Evolutionary conservation across 2,888 invertebrate species (phyloP).

Genomic region (Dilophus febrilis): DNA sequence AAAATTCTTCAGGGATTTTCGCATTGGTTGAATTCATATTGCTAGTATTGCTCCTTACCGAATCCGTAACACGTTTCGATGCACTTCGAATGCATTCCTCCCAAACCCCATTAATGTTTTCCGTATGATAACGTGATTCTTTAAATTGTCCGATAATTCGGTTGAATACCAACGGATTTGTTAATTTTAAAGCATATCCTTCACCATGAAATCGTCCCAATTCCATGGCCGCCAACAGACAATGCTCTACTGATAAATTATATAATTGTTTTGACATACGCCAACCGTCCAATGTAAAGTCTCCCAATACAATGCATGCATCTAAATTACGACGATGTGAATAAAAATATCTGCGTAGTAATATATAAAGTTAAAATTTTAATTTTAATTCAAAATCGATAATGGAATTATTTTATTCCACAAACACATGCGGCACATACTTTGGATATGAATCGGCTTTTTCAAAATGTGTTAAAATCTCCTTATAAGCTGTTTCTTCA

Average conservation of each 20-base stretch:
- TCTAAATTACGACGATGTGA: slow-evolving; percentile 15
- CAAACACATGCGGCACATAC: background rate
- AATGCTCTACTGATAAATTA: slow-evolving; percentile 23
- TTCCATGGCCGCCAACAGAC: slow-evolving; percentile 19
- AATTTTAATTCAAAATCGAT: background rate
- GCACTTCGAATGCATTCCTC: slow-evolving; percentile 9
- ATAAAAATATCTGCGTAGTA: slow-evolving; percentile 16
- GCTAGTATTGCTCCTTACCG: slow-evolving; percentile 1
- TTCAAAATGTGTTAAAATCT: slow-evolving; percentile 19
- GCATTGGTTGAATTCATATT: slow-evolving; percentile 12
- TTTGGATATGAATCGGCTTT: slow-evolving; percentile 16
- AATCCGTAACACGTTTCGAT: slow-evolving; percentile 11
- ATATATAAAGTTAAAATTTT: background rate
- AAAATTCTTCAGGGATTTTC: slow-evolving; percentile 16
- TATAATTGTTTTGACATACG: slow-evolving; percentile 15
- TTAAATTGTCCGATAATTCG: slow-evolving; percentile 14
- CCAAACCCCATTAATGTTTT: background rate
- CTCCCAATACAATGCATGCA: slow-evolving; percentile 21
- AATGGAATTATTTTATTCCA: background rate
- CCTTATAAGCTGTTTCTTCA: slow-evolving; percentile 21
- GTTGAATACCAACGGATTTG: slow-evolving; percentile 15
- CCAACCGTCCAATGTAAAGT: slow-evolving; percentile 21
- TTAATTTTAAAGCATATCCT: slow-evolving; percentile 21
- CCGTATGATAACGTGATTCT: slow-evolving; percentile 18
- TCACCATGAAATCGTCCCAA: slow-evolving; percentile 24